phyloP scores from a whole-genome alignment of 2,113 vertebrate species.

The Tragelaphus strepsiceros region DNA sequence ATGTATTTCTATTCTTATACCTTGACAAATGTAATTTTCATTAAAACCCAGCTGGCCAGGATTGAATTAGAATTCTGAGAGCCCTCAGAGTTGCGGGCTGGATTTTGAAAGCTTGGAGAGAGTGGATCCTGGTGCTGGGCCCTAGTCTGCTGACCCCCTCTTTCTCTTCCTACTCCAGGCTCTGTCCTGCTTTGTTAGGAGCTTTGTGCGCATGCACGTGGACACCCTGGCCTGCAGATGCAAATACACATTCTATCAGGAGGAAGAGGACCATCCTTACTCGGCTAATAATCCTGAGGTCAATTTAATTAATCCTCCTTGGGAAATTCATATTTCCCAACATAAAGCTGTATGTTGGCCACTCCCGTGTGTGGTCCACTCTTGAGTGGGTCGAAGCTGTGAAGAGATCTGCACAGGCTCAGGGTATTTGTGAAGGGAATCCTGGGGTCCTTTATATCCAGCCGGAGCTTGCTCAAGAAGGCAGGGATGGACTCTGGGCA shows the following conservation, averaged over 20 bases:
- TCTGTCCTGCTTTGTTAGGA: background rate
- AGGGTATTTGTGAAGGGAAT: background rate
- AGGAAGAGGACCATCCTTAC: background rate
- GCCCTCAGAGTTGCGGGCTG: background rate
- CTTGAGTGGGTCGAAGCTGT: background rate
- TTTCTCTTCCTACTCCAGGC: background rate
- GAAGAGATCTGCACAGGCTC: background rate
- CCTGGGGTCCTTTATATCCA: background rate
- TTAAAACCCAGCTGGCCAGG: background rate
- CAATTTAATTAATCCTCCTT: background rate
- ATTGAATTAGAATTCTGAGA: background rate
- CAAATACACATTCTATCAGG: background rate
- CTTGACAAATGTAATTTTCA: background rate
- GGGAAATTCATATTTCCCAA: background rate
- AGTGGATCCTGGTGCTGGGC: background rate
- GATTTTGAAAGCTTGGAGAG: background rate
- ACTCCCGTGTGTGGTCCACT: accelerated
- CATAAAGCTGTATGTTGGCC: background rate
- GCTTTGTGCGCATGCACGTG: background rate
- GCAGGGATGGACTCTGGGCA: background rate
- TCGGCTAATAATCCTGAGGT: background rate
- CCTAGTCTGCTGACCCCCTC: accelerated
- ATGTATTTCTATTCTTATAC: background rate
- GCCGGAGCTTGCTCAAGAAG: background rate
- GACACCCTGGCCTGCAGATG: background rate